Evolutionary conservation across 2,888 invertebrate species (phyloP), one percentile per base, ranked within the genome.

Genomic region (Lepidonotus clava): DNA sequence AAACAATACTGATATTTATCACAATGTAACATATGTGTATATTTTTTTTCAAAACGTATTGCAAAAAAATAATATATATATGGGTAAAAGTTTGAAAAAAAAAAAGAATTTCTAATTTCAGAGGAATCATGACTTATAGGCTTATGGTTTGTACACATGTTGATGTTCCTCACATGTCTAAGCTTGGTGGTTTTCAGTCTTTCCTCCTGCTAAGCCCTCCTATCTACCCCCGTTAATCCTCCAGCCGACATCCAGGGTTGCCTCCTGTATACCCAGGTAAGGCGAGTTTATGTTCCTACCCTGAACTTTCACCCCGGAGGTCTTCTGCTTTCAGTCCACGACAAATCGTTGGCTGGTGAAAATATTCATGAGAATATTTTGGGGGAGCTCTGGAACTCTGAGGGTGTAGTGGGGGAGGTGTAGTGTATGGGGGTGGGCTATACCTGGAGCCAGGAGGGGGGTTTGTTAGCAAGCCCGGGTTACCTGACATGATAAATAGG

Each of bases 311-410:
- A 46, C 41, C 80, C 80, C 28, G 32, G 1, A 34, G 41, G 51
- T 80, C 21, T 46, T 80, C 46, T 28, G 46, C 80, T 80, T 80
- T 51, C 80, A 80, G 80, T 24, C 24, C 80, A 80, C 46, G 80
- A 36, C 80, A 46, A 46, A 80, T 41, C 41, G 71, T 71, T 38
- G 80, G 46, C 80, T 80, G 80, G 80, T 80, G 80, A 80, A 80
- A 80, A 41, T 80, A 80, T 80, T 80, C 80, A 80, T 80, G 80
- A 80, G 80, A 24, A 80, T 80, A 80, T 41, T 51, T 51, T 32
- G 80, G 14, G 14, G 51, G n/a, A n/a, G n/a, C n/a, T n/a, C n/a
- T n/a, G n/a, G n/a, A n/a, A n/a, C n/a, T n/a, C n/a, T n/a, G n/a
- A n/a, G n/a, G 71, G 11, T 71, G 71, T 71, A 21, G 71, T 46